phyloP scores from a whole-genome alignment of 2,888 invertebrate species.

The Blera fallax region DNA sequence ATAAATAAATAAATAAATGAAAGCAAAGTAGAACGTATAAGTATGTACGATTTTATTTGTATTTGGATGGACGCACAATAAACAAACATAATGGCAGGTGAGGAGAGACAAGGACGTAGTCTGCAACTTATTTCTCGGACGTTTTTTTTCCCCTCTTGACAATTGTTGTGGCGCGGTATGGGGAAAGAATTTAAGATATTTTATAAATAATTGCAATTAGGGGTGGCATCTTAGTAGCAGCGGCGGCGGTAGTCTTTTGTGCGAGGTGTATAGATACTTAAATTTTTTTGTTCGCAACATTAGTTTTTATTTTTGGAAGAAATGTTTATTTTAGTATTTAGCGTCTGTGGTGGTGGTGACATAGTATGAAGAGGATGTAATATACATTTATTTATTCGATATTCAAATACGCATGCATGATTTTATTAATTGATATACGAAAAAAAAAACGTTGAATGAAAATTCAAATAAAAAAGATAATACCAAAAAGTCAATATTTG shows the following conservation, averaged over 20 bases:
- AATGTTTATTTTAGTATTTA: conserved; percentile 44
- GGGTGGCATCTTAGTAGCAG: conserved; percentile 18
- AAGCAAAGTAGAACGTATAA: conserved; percentile 33
- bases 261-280: conserved; percentile 20
- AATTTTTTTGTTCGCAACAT: conserved; percentile 24
- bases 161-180: conserved; percentile 24
- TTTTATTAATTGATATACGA: not conserved
- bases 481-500: not conserved
- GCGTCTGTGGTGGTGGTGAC: conserved; percentile 27
- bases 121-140: conserved; percentile 26
- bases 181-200: conserved; percentile 43
- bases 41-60: conserved; percentile 48
- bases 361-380: conserved; percentile 25
- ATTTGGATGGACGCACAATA: conserved; percentile 52
- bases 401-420: not conserved
- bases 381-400: conserved; percentile 15
- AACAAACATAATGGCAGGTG: conserved; percentile 59
- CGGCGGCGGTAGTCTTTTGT: not conserved
- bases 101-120: conserved; percentile 51
- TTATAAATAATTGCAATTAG: conserved; percentile 56
- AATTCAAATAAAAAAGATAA: not conserved
- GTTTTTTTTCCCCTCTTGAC: conserved; percentile 18
- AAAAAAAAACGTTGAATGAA: not conserved
- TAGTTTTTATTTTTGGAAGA: conserved; percentile 68
- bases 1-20: conserved; percentile 62